Evolutionary conservation across 2,888 invertebrate species (phyloP).

Genomic region (Brachynemurus nebulosus): DNA sequence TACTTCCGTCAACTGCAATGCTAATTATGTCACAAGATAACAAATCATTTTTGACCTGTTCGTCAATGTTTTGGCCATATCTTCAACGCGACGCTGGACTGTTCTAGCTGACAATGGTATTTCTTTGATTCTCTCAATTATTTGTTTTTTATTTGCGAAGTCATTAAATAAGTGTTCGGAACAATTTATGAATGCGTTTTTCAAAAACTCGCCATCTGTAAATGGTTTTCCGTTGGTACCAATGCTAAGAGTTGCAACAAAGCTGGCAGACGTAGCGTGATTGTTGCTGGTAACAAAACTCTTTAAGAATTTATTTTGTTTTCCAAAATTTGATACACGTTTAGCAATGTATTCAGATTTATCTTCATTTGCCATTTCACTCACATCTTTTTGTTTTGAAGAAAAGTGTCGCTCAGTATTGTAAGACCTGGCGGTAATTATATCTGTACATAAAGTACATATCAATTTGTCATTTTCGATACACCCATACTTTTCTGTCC

Average conservation of each 20-base stretch:
- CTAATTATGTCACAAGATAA: constrained; percentile 16
- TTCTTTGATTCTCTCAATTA: constrained; percentile 15
- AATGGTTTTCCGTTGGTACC: neutral
- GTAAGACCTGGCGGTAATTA: neutral
- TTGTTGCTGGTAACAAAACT: constrained; percentile 9
- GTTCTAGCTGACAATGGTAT: constrained; percentile 16
- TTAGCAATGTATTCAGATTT: constrained; percentile 8
- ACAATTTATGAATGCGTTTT: neutral
- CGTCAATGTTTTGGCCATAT: constrained; percentile 15
- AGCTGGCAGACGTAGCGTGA: constrained; percentile 9
- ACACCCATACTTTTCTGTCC: neutral
- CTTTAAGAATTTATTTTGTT: constrained; percentile 11
- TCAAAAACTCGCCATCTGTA: neutral
- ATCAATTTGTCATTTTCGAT: neutral
- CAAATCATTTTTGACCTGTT: constrained; percentile 12
- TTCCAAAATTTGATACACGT: constrained; percentile 10
- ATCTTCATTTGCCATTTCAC: neutral
- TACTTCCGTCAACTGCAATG: constrained; percentile 16
- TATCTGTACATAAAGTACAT: neutral
- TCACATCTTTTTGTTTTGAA: constrained; percentile 1
- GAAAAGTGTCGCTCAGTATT: neutral
- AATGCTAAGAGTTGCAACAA: constrained; percentile 11
- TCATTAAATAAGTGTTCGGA: constrained; percentile 5
- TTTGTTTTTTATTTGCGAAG: constrained; percentile 16
- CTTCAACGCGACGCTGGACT: constrained; percentile 15